Conservation (phyloP, 2,888 invertebrate genomes). For the Ommatoiulus sabulosus region DNA sequence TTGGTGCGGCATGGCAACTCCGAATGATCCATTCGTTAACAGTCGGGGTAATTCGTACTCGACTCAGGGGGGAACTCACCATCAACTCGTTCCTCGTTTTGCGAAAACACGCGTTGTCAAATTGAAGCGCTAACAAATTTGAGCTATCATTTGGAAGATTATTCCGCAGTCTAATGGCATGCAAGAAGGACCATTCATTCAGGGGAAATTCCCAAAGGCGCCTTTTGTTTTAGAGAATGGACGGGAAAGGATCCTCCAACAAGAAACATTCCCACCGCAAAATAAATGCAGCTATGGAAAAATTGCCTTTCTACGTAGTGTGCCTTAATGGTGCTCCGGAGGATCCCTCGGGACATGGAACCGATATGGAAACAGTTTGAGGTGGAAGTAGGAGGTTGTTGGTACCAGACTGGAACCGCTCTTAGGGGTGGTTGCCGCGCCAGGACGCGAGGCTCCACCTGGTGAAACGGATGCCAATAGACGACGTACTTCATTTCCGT, state of each 20-base stretch:
- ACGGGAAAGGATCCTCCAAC: conserved; percentile 9
- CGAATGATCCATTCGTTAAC: background rate
- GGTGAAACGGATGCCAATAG: background rate
- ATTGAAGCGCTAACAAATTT: conserved; percentile 31
- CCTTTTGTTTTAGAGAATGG: conserved; percentile 37
- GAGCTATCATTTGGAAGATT: conserved; percentile 3
- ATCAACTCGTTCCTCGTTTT: background rate
- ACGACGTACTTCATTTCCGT: conserved; percentile 31
- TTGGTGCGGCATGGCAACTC: too few species aligned
- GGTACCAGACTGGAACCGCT: background rate
- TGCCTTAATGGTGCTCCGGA: background rate
- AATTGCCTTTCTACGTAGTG: background rate
- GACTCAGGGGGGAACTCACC: background rate
- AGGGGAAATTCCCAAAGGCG: background rate
- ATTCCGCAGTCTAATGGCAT: conserved; percentile 20
- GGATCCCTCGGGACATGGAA: background rate
- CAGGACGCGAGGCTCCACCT: background rate
- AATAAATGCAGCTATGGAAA: conserved; percentile 43
- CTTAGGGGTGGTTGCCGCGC: background rate
- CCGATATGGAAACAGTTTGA: conserved; percentile 6
- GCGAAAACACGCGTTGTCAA: conserved; percentile 35
- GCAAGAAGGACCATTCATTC: conserved; percentile 29
- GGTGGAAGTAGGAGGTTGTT: too few species aligned
- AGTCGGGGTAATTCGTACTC: background rate
- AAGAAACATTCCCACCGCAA: conserved; percentile 33